Conservation (phyloP, 2,113 vertebrate species). For the Oryzias curvinotus region DNA sequence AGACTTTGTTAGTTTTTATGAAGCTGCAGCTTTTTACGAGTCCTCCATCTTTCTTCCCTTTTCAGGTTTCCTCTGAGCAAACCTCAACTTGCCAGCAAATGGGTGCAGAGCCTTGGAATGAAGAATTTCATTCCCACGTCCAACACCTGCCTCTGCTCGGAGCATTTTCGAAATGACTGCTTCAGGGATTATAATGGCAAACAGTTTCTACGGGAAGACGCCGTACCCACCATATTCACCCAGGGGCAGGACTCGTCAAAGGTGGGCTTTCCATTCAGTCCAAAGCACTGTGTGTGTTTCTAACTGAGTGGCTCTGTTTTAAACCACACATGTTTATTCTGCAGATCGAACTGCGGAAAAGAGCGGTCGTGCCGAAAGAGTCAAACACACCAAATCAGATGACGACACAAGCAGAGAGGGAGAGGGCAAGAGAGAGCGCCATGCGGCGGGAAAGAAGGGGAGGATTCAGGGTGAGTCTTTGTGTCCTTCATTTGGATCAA, state of each 20-base stretch:
- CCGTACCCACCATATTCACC: constrained; percentile 76
- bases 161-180: constrained; percentile 78
- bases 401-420: constrained; percentile 53
- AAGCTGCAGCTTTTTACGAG: too few species aligned
- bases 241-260: constrained; percentile 66
- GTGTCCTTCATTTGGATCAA: neutral
- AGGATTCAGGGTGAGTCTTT: constrained; percentile 64
- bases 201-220: constrained; percentile 81
- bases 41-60: neutral
- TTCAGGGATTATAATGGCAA: constrained; percentile 83
- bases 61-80: constrained; percentile 80
- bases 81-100: constrained; percentile 75
- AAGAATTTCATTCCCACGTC: constrained; percentile 75
- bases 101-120: constrained; percentile 77
- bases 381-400: constrained; percentile 23
- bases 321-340: neutral
- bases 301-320: neutral
- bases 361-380: constrained; percentile 67
- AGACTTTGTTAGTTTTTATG: too few species aligned
- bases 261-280: constrained; percentile 29
- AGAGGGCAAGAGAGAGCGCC: constrained; percentile 47
- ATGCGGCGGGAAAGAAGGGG: constrained; percentile 70
- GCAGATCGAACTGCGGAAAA: constrained; percentile 78
- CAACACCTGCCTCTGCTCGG: constrained; percentile 80
- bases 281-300: neutral